Conservation (phyloP, 2,797 vertebrate genomes). For the Spondyliosoma cantharus region DNA sequence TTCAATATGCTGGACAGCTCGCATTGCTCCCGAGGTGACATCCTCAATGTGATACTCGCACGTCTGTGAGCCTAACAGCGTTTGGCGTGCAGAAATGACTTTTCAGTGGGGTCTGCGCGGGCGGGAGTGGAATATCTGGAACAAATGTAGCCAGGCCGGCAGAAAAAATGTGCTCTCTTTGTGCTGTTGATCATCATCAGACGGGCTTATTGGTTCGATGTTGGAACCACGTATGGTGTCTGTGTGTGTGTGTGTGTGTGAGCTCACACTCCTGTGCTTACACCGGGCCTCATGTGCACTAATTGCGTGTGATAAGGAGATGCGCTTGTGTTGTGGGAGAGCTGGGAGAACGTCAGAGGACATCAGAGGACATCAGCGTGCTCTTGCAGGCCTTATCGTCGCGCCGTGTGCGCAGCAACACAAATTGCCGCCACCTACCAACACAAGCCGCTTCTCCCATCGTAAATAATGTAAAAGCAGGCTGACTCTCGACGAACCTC, state of each 20-base stretch:
- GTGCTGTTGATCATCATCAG: constrained; percentile 60
- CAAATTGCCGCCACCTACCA: constrained; percentile 36
- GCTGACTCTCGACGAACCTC: constrained; percentile 22
- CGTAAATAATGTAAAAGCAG: constrained; percentile 43
- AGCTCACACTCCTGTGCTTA: constrained; percentile 26
- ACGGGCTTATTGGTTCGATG: constrained; percentile 62
- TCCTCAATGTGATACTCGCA: constrained; percentile 58
- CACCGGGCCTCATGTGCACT: constrained; percentile 37
- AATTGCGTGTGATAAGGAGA: constrained; percentile 64
- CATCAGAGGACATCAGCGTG: constrained; percentile 69
- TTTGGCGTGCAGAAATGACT: constrained; percentile 61
- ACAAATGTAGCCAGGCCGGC: constrained; percentile 48
- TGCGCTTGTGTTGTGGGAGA: constrained; percentile 29
- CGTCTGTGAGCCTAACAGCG: constrained; percentile 63
- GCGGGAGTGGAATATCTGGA: constrained; percentile 42
- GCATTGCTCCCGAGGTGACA: constrained; percentile 65
- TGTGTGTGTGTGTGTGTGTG: constrained; percentile 17
- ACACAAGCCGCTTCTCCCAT: constrained; percentile 31
- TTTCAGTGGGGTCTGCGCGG: constrained; percentile 54
- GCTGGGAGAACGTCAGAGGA: constrained; percentile 51
- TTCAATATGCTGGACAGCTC: constrained; percentile 62
- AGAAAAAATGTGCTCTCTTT: constrained; percentile 47
- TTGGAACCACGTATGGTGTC: constrained; percentile 21
- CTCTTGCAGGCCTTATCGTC: constrained; percentile 48
- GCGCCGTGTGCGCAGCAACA: not conserved